Evolutionary conservation across 1,140 invertebrate genomes (phyloP).

Genomic region (Colletes gigas): DNA sequence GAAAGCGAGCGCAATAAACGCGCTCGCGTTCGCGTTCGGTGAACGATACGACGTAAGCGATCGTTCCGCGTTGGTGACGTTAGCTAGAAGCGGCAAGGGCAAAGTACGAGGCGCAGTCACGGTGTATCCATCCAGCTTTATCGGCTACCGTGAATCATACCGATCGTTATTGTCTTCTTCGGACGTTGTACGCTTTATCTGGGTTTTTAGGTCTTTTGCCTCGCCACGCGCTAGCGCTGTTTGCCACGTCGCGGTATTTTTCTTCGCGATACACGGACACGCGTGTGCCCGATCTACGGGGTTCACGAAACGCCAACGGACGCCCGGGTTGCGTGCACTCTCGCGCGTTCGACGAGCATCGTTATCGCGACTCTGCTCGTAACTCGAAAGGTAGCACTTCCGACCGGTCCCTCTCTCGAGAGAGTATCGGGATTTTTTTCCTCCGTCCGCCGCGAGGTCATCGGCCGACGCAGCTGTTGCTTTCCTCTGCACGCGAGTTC

Average conservation of each 20-base stretch:
- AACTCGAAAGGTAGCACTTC: background rate
- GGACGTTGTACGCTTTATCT: constrained; percentile 58
- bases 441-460: background rate
- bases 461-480: no score
- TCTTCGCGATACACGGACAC: background rate
- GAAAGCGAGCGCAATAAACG: background rate
- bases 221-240: background rate
- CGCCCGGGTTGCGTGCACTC: background rate
- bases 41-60: background rate
- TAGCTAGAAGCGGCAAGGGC: constrained; percentile 55
- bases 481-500: no score
- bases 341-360: background rate
- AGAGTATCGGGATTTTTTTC: background rate
- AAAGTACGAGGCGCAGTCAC: constrained; percentile 79
- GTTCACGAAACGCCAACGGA: background rate
- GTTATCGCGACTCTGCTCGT: background rate
- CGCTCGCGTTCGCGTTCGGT: background rate
- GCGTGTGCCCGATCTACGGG: no score
- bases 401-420: background rate
- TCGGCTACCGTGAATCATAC: constrained; percentile 75
- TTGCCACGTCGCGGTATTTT: no score
- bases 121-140: constrained; percentile 72
- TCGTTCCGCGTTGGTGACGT: constrained; percentile 42
- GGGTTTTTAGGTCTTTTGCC: constrained; percentile 58
- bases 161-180: constrained; percentile 72